phyloP scores from a whole-genome alignment of 2,888 invertebrate species.

The Microctonus brassicae region DNA sequence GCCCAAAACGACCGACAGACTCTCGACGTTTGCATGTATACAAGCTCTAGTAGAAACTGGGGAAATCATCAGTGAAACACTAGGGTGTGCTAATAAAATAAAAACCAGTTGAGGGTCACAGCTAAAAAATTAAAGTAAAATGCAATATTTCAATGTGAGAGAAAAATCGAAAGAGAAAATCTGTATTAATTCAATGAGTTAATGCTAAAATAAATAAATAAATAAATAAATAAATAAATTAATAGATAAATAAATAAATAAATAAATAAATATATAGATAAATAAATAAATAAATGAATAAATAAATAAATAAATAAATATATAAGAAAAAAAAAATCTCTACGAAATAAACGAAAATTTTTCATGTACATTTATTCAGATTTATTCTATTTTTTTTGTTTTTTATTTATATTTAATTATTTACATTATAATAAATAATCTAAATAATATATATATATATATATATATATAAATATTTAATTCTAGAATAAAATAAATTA shows the following conservation, averaged over 20 bases:
- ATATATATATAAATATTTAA: too few relatives aligned
- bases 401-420: too few relatives aligned
- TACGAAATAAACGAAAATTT: neutral
- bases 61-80: constrained; percentile 27
- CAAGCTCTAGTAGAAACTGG: constrained; percentile 23
- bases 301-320: too few relatives aligned
- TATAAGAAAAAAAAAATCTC: too few relatives aligned
- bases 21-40: constrained; percentile 25
- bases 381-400: neutral
- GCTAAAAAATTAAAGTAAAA: neutral
- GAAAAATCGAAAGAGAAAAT: neutral
- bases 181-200: neutral
- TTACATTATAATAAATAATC: too few relatives aligned
- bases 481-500: too few relatives aligned
- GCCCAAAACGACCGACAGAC: constrained; percentile 26
- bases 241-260: too few relatives aligned
- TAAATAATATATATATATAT: too few relatives aligned
- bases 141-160: neutral
- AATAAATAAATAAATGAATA: too few relatives aligned
- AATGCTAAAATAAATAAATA: neutral
- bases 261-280: too few relatives aligned
- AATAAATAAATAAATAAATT: too few relatives aligned
- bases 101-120: neutral
- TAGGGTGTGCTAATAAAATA: constrained; percentile 15
- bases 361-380: neutral